Base-by-base conservation (phyloP, 2,113 vertebrate species). In the Ctenodactylus gundi region DNA sequence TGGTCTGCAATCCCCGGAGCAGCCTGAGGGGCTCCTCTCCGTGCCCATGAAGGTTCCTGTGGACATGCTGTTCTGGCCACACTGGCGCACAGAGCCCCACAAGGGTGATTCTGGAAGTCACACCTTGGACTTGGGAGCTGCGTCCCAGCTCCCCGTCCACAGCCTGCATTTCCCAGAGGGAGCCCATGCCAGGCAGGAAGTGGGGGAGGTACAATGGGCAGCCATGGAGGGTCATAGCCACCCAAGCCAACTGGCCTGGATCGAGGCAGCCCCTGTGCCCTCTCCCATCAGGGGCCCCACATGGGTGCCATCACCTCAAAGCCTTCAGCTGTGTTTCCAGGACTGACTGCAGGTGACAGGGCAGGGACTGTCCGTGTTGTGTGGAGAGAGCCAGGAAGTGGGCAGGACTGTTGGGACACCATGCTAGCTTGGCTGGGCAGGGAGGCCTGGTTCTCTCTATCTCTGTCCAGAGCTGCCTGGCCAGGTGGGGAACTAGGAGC, bases 11-110 rank as follows among this genome's bases (percentile, higher is more conserved):
- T n/a, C n/a, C 64, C 8, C 27, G 0, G 29, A 60, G 49, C 6
- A 49, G n/a, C 60, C n/a, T 53, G 8, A 4, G 1, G 17, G 83
- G 20, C 25, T 58, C 12, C 53, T 41, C 23, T 7, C 34, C 3
- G 6, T 15, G 44, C 6, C 27, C 5, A 23, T 0, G 0, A 20
- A 49, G 17, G 4, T 0, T 31, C 3, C 17, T 58, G 23, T 0
- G 0, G 36, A 11, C 4, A 0, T 0, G 6, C 81, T 0, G 0
- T 23, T 2, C 14, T 14, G 0, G 53, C 0, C 0, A 2, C 6
- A 1, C 6, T 5, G 25, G 57, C 34, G 0, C 4, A 3, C 51
- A 1, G 1, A 49, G 39, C n/a, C 20, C 0, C 27, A 0, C 0
- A 0, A 0, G 15, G 1, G 39, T 0, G 15, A 4, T 17, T 21